Conservation (phyloP, 2,797 vertebrate genomes). For the Peromyscus melanophrys region DNA sequence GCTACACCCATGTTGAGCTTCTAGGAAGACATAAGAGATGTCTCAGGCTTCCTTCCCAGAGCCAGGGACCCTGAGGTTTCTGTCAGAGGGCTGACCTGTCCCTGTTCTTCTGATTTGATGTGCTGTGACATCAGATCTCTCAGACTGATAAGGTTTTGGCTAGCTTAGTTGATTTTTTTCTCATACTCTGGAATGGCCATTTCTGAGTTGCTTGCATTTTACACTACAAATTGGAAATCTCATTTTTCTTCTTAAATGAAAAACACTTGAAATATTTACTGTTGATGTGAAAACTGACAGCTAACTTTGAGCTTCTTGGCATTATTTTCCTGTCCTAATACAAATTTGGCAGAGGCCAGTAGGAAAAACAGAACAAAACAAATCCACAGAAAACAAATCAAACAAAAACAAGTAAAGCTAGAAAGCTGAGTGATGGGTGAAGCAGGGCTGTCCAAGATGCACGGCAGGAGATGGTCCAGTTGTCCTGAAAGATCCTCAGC, state of each 20-base stretch:
- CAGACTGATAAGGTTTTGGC: neutral
- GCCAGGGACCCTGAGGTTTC: neutral
- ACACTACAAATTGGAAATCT: neutral
- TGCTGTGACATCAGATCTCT: neutral
- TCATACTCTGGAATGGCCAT: neutral
- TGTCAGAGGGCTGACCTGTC: neutral
- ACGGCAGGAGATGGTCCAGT: neutral
- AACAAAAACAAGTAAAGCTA: neutral
- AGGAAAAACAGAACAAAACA: neutral
- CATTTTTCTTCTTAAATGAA: neutral
- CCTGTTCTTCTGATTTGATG: neutral
- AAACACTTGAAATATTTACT: neutral
- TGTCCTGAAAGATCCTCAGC: neutral
- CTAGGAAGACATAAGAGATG: no score
- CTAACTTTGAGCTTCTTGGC: neutral
- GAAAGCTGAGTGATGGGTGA: neutral
- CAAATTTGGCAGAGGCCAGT: neutral
- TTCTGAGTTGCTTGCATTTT: neutral
- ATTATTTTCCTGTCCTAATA: neutral
- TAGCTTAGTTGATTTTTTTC: neutral
- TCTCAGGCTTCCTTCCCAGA: neutral
- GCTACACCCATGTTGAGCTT: neutral
- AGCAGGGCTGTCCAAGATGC: neutral
- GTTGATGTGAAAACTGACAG: neutral
- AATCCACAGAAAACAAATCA: neutral